These are phyloP conservation scores for Pygmarrhopalites habei DNA, from an alignment of 1,140 invertebrate species.

Conservation along the genomic window DNA sequence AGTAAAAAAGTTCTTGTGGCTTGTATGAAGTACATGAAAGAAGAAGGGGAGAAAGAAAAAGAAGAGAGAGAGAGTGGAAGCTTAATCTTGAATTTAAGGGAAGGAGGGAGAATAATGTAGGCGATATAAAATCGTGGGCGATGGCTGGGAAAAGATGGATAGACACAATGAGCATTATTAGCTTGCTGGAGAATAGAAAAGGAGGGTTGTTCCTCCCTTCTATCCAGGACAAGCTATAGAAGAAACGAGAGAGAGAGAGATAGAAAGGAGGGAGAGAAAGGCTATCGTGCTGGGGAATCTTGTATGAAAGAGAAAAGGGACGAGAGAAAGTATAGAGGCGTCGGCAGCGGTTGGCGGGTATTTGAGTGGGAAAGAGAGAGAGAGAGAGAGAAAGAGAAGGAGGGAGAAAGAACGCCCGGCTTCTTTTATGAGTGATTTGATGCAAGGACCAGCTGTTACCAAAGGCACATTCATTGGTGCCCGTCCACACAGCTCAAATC, in stretches of 20 bases:
- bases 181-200: no score
- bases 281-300: no score
- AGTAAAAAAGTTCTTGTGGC: slow-evolving; percentile 14
- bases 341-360: neutral
- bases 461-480: slow-evolving; percentile 26
- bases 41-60: slow-evolving; percentile 38
- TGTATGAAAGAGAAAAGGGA: no score
- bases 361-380: slow-evolving; percentile 38
- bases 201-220: no score
- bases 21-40: slow-evolving; percentile 20
- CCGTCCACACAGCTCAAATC: slow-evolving; percentile 12
- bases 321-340: neutral
- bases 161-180: neutral
- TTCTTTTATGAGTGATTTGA: slow-evolving; percentile 37
- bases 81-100: slow-evolving; percentile 5
- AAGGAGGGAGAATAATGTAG: neutral
- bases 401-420: slow-evolving; percentile 13
- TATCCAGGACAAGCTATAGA: no score
- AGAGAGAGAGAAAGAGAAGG: slow-evolving; percentile 28
- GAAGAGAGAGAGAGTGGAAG: slow-evolving; percentile 27
- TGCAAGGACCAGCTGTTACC: slow-evolving; percentile 37
- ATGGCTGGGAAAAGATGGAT: slow-evolving; percentile 10
- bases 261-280: no score
- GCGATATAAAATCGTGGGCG: neutral
- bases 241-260: no score